Conservation (phyloP, 2,113 vertebrate genomes). For the Macquaria australasica region DNA sequence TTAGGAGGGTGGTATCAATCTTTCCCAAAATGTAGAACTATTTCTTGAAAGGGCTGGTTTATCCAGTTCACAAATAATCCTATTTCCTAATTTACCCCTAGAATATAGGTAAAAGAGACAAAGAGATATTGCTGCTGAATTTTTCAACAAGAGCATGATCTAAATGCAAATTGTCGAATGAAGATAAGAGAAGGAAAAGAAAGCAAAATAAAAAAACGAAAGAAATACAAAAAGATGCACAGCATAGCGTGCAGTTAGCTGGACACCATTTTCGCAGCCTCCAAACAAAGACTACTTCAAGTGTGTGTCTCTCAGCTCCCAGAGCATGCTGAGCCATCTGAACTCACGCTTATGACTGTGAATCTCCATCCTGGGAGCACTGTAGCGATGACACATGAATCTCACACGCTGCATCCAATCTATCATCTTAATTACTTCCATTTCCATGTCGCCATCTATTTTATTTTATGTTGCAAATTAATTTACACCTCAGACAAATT, state of each 20-base stretch:
- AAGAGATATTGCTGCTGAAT: background rate
- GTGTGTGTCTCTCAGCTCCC: constrained; percentile 31
- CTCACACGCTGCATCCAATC: constrained; percentile 76
- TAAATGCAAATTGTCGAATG: background rate
- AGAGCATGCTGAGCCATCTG: constrained; percentile 59
- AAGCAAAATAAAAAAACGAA: background rate
- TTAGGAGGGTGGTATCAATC: background rate
- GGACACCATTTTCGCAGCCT: constrained; percentile 10
- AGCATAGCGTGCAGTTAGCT: background rate
- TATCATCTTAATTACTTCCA: constrained; percentile 86
- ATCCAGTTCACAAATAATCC: background rate
- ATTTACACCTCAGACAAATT: constrained; percentile 82
- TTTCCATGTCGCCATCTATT: constrained; percentile 77
- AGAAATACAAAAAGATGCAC: background rate
- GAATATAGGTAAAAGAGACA: background rate
- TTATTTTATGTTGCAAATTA: constrained; percentile 80
- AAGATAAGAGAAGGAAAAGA: background rate
- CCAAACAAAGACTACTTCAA: constrained; percentile 41
- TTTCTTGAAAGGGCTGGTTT: background rate
- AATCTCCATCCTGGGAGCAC: constrained; percentile 62
- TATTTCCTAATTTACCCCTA: background rate
- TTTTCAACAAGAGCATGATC: background rate
- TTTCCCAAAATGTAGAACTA: background rate
- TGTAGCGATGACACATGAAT: constrained; percentile 66
- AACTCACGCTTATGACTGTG: constrained; percentile 55